Conservation (phyloP, 2,888 invertebrate species). For the Amphiduros pacificus region DNA sequence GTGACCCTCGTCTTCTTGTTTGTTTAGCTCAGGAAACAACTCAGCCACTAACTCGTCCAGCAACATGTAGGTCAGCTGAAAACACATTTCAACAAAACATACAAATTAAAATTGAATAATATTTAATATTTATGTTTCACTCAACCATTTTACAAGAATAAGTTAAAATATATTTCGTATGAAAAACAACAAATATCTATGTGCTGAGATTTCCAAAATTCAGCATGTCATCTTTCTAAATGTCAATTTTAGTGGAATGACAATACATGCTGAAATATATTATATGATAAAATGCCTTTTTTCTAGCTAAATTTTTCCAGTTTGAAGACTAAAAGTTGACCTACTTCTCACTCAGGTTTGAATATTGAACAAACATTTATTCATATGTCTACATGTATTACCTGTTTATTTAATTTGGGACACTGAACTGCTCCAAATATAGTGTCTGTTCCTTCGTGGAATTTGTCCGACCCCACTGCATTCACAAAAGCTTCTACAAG, state of each 20-base stretch:
- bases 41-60: slow-evolving; percentile 76
- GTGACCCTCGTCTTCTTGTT: slow-evolving; percentile 1
- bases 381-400: too few relatives aligned
- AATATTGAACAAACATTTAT: too few relatives aligned
- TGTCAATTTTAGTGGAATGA: too few relatives aligned
- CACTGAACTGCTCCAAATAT: slow-evolving; percentile 62
- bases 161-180: background rate
- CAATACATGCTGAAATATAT: too few relatives aligned
- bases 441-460: slow-evolving; percentile 50
- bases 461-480: slow-evolving; percentile 44
- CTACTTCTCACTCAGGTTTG: too few relatives aligned
- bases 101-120: too few relatives aligned
- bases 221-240: too few relatives aligned
- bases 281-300: too few relatives aligned
- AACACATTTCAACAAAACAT: background rate
- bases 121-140: background rate
- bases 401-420: slow-evolving; percentile 67
- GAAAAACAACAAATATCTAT: too few relatives aligned
- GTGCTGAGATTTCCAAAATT: too few relatives aligned
- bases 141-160: background rate
- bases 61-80: slow-evolving; percentile 74
- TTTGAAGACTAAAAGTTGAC: too few relatives aligned
- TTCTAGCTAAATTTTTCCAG: too few relatives aligned
- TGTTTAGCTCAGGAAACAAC: slow-evolving; percentile 71
- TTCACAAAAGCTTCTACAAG: slow-evolving; percentile 42